Base-by-base conservation (phyloP, 2,797 vertebrate genomes). In the Pipistrellus pipistrellus region DNA sequence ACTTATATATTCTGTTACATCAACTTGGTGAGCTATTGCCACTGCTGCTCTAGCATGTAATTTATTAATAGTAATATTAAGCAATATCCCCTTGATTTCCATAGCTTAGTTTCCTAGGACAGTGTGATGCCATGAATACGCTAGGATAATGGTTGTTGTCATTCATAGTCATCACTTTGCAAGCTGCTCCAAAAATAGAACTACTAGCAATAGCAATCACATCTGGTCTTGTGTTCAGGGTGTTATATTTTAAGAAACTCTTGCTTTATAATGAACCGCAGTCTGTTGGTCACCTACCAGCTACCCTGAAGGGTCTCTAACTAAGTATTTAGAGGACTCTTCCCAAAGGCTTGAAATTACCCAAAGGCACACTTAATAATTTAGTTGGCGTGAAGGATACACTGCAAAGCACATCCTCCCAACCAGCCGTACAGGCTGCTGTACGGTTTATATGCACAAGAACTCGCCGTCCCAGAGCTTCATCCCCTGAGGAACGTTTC, bases 1-100 rank as follows among this genome's bases (percentile, higher is more conserved):
- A 88, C 96, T 97, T 97, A 97, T 30, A 94, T 95, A 94, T 97
- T 98, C 96, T 95, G 96, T 97, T 96, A 90, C 85, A 96, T 83
- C 94, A 93, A 48, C 90, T 8, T 6, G 76, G 85, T 94, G 46
- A 95, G 92, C 84, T 96, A 53, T 62, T 93, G 25, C 55, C 88
- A 32, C 66, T 73, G 85, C 66, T 59, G 85, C 91, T 91, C 91
- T 93, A 93, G 93, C 89, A 85, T 95, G 92, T 95, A 94, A 94
- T 95, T 96, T 97, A 96, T 92, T 97, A 97, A 97, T 88, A 90
- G 93, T 88, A 57, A 95, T 96, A 95, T 88, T 95, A 93, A 95
- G 59, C 69, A 86, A 69, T 93, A 91, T 83, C 84, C 51, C 81
- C 77, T 90, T 90, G 41, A 93, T 90, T 92, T 93, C 88, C 93